Conservation (phyloP, 1,140 invertebrate genomes). For the Megathymus violae region DNA sequence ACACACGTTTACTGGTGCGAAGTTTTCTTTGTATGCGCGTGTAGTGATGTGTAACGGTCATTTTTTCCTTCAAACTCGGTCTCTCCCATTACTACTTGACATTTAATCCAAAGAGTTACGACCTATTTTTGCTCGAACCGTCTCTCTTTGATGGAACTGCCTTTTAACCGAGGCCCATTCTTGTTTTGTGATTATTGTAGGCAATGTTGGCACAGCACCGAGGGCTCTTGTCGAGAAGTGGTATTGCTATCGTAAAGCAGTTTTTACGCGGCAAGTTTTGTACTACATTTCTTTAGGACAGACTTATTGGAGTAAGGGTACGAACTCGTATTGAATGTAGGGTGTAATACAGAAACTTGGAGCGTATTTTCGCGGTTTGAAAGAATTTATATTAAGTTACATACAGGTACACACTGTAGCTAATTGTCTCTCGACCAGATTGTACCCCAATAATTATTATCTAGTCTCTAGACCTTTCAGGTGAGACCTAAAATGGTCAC, state of each 20-base stretch:
- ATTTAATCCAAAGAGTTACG: not conserved
- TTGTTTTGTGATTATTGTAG: slow-evolving; percentile 31
- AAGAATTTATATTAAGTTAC: no score
- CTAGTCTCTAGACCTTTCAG: no score
- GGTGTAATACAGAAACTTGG: not conserved
- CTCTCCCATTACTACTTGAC: not conserved
- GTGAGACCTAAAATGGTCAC: no score
- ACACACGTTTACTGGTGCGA: slow-evolving; percentile 3
- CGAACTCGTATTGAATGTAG: not conserved
- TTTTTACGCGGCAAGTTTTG: slow-evolving; percentile 20
- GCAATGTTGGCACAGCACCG: slow-evolving; percentile 23
- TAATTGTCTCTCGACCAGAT: not conserved
- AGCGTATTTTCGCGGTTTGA: no score
- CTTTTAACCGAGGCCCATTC: slow-evolving; percentile 23
- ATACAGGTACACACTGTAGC: not conserved
- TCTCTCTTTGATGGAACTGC: slow-evolving; percentile 15
- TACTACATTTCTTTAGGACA: slow-evolving; percentile 15
- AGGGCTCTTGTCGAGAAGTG: slow-evolving; percentile 9
- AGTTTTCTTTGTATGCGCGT: slow-evolving; percentile 4
- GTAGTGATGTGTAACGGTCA: not conserved
- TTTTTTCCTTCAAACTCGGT: slow-evolving; percentile 3
- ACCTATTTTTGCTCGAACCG: not conserved
- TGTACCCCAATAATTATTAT: no score
- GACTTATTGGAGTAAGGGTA: slow-evolving; percentile 22
- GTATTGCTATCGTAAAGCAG: slow-evolving; percentile 27